Base-by-base conservation (phyloP, 2,888 invertebrate species). In the Hipparchia sbordonii region DNA sequence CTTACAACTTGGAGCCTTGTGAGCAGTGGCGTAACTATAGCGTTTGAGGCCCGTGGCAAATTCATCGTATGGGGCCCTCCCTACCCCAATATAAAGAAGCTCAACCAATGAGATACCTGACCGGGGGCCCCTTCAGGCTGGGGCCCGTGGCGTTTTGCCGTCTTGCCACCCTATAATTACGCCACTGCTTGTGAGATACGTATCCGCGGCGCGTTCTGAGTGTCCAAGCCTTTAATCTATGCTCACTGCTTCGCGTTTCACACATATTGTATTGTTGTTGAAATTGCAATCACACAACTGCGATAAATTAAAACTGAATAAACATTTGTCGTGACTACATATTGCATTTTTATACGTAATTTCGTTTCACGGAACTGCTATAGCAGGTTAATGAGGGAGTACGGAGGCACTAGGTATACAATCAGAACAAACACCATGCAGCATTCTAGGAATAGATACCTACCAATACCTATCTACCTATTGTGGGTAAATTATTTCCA, bases 241-340 rank as follows among this genome's bases (percentile, higher is more conserved):
- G 86, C 81, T 83, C 84, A 88, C 84, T 84, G 84, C 46, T 6
- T 85, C 86, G 79, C 80, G 86, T 88, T 90, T 89, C 85, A 83
- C 87, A 88, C 84, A 85, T 86, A 54, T 67, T 86, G 86, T 83
- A 81, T 84, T 84, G 81, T 82, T 81, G 73, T 74, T 74, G 71
- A 74, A 69, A 69, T 73, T 63, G 70, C 72, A 74, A 71, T 74
- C 65, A 68, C 61, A 60, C 63, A 23, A 63, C 7, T 56, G 62
- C 60, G 12, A 52, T 62, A 13, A 70, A 51, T 62, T 62, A 70
- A 70, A 70, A 70, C 48, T 62, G 70, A 70, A 70, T 70, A 70
- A 62, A 70, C 70, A 54, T 61, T 69, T 70, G 70, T 70, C 54
- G 39, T 54, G 70, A 8, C 54, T 12, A n/a, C 46, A 10, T 70